Evolutionary conservation across 2,113 vertebrate species (phyloP).

Genomic region (Noctilio leporinus): DNA sequence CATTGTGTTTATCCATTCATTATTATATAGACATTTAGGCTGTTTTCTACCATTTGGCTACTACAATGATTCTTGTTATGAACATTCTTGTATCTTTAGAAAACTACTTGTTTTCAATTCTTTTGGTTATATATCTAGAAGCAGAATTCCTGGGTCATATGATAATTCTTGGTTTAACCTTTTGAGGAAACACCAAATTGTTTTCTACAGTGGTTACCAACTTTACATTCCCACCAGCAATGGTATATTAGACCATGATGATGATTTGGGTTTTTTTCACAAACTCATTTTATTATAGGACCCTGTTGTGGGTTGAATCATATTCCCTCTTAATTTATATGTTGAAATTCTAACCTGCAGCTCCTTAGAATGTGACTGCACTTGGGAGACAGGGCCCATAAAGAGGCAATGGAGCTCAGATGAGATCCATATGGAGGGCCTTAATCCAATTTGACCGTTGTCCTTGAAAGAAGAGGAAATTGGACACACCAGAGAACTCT

Average conservation of each 20-base stretch:
- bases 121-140: background rate
- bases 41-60: background rate
- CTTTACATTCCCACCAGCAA: background rate
- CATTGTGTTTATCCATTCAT: background rate
- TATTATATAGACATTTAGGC: background rate
- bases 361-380: background rate
- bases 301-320: background rate
- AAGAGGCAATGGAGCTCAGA: background rate
- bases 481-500: background rate
- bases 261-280: background rate
- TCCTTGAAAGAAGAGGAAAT: background rate
- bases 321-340: background rate
- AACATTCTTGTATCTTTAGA: background rate
- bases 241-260: background rate
- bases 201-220: background rate
- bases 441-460: background rate
- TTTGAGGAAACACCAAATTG: background rate
- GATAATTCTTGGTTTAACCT: background rate
- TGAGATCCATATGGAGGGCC: accelerated
- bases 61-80: background rate
- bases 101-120: background rate
- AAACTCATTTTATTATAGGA: background rate
- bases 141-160: background rate
- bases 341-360: background rate
- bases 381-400: background rate